phyloP scores from a whole-genome alignment of 53 echinoderm and acorn worm species.

The Holothuria leucospilota region DNA sequence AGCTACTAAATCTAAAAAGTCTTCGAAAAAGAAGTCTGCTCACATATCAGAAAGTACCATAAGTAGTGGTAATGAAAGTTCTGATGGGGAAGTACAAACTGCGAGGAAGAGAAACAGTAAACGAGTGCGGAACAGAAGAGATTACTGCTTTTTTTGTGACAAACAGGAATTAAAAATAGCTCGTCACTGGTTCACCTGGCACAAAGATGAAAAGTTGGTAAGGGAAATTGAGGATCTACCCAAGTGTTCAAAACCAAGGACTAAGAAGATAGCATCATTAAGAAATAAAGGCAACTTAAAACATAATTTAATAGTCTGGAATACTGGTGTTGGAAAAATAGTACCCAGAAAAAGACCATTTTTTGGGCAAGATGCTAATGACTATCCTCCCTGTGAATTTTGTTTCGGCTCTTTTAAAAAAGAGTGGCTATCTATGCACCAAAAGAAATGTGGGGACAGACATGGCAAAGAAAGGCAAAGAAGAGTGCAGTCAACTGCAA shows the following conservation, averaged over 20 bases:
- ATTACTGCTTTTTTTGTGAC: constrained; percentile 36
- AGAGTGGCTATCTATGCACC: constrained; percentile 39
- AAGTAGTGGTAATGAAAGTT: no score
- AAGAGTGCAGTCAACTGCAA: constrained; percentile 46
- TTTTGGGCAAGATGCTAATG: constrained; percentile 10
- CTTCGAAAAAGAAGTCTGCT: not conserved
- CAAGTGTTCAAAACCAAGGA: constrained; percentile 1
- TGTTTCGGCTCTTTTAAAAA: constrained; percentile 51
- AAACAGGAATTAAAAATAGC: constrained; percentile 29
- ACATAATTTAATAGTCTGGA: constrained; percentile 53
- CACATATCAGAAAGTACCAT: not conserved
- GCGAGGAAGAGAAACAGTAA: constrained; percentile 1
- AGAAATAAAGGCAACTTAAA: constrained; percentile 45
- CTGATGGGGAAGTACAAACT: no score
- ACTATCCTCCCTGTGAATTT: constrained; percentile 57
- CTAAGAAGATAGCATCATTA: not conserved
- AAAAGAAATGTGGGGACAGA: constrained; percentile 40
- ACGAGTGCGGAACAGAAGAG: constrained; percentile 31
- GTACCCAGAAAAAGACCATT: constrained; percentile 42
- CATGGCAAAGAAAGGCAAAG: constrained; percentile 25
- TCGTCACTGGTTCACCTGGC: constrained; percentile 40
- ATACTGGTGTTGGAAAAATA: constrained; percentile 21
- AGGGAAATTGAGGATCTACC: constrained; percentile 8
- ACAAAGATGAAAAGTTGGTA: constrained; percentile 5
- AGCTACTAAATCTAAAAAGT: no score